phyloP scores from a whole-genome alignment of 2,797 vertebrate genomes.

The Hemibagrus guttatus region DNA sequence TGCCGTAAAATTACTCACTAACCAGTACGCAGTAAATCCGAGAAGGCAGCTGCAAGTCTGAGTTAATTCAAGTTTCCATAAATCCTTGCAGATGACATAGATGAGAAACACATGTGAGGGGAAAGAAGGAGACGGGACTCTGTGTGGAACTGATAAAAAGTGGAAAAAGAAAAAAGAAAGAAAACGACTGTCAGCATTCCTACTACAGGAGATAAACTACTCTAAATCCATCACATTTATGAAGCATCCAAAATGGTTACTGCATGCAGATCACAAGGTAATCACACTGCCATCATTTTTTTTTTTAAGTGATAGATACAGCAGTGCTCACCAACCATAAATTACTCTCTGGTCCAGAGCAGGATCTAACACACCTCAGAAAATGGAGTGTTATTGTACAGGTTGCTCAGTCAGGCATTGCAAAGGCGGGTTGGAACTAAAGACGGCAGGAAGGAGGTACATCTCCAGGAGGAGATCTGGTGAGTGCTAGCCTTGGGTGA shows the following conservation, averaged over 20 bases:
- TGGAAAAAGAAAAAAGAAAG: constrained; percentile 19
- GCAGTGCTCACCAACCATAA: background rate
- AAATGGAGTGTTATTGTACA: background rate
- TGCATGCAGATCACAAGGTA: background rate
- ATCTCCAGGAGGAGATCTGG: background rate
- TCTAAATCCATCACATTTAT: constrained; percentile 8
- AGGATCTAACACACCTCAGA: background rate
- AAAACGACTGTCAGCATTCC: background rate
- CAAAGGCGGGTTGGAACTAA: background rate
- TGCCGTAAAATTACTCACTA: constrained; percentile 64
- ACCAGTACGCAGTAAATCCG: constrained; percentile 66
- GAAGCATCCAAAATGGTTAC: background rate
- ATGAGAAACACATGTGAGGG: constrained; percentile 76
- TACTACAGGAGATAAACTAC: background rate
- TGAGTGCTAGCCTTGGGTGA: background rate
- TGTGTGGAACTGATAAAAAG: constrained; percentile 52
- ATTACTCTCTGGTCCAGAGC: background rate
- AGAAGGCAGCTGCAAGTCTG: constrained; percentile 70
- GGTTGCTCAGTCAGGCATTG: background rate
- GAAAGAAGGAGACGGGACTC: constrained; percentile 49
- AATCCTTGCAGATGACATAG: constrained; percentile 71
- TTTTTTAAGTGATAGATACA: background rate
- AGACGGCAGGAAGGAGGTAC: background rate
- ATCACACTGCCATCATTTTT: background rate
- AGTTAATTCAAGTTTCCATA: constrained; percentile 77